Evolutionary conservation across 2,888 invertebrate genomes (phyloP).

Genomic region (Mythimna vitellina): DNA sequence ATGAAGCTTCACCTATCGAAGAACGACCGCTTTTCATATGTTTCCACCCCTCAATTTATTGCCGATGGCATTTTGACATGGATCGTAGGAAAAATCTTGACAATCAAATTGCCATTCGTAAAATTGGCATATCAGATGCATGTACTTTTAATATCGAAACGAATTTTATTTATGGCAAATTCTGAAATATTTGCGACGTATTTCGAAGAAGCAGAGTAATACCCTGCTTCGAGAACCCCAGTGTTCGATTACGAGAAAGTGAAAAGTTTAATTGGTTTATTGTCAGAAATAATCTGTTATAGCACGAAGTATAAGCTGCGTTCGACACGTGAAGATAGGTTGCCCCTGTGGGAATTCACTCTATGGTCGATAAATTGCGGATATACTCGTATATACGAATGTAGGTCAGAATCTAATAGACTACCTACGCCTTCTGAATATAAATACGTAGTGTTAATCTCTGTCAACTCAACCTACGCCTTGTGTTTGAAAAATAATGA

Average conservation of each 20-base stretch:
- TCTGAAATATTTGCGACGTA: constrained; percentile 2
- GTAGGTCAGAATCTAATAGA: constrained; percentile 40
- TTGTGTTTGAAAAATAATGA: neutral
- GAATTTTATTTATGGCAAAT: constrained; percentile 1
- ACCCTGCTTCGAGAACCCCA: neutral
- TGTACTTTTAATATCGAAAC: constrained; percentile 13
- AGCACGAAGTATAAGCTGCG: constrained; percentile 30
- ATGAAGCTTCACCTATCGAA: constrained; percentile 22
- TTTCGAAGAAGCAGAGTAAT: neutral
- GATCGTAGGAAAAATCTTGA: constrained; percentile 18
- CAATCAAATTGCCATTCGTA: constrained; percentile 24
- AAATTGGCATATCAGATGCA: constrained; percentile 9
- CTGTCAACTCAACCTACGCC: neutral
- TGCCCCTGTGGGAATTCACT: constrained; percentile 23
- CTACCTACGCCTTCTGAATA: constrained; percentile 35
- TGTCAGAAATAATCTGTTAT: constrained; percentile 43
- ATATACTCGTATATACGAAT: constrained; percentile 17
- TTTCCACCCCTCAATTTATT: constrained; percentile 42
- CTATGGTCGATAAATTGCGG: constrained; percentile 37
- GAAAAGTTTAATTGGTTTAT: constrained; percentile 53
- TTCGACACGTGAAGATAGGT: constrained; percentile 49
- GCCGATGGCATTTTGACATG: neutral
- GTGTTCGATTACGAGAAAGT: constrained; percentile 11
- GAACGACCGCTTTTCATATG: constrained; percentile 9
- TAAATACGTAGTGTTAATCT: constrained; percentile 36